phyloP scores from a whole-genome alignment of 2,113 vertebrate genomes.

The Archilochus colubris region DNA sequence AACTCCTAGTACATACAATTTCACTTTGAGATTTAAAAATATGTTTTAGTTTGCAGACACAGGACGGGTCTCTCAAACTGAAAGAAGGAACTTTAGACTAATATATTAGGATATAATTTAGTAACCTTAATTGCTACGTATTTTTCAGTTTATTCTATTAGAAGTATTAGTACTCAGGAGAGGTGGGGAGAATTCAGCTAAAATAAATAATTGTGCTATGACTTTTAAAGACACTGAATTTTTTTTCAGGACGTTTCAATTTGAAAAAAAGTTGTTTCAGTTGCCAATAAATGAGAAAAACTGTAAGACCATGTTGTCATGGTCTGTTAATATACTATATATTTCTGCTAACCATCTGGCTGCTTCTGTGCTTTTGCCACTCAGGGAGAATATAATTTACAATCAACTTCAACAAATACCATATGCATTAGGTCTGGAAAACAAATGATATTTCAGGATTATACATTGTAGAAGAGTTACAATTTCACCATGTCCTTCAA shows the following conservation, averaged over 20 bases:
- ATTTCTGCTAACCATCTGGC: conserved; percentile 21
- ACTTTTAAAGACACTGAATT: background rate
- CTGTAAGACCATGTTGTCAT: background rate
- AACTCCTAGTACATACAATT: background rate
- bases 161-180: background rate
- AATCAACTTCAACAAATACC: conserved; percentile 31
- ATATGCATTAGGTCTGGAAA: background rate
- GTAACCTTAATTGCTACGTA: background rate
- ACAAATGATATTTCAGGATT: conserved; percentile 20
- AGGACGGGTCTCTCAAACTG: background rate
- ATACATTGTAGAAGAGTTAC: background rate
- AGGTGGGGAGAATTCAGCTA: background rate
- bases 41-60: background rate
- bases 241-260: background rate
- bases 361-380: conserved; percentile 4
- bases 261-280: background rate
- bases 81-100: background rate
- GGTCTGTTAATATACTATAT: background rate
- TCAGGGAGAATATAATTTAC: conserved; percentile 6
- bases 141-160: conserved; percentile 38
- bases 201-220: background rate
- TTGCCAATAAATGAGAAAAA: background rate
- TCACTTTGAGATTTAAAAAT: background rate
- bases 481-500: background rate
- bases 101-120: background rate